Conservation (phyloP, 2,888 invertebrate species). For the Phalera bucephala region DNA sequence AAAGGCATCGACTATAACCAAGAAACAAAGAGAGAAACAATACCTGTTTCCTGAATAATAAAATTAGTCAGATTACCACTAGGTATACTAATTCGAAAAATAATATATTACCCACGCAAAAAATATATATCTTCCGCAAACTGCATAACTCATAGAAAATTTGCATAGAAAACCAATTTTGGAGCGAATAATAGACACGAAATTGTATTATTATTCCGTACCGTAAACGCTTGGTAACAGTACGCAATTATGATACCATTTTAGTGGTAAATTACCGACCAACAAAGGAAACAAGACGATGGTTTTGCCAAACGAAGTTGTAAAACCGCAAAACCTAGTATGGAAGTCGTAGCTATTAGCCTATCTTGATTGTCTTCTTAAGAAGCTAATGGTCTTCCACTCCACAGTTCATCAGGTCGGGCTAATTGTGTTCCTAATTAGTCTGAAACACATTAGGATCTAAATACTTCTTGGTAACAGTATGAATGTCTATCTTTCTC, state of each 20-base stretch:
- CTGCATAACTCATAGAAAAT: constrained; percentile 12
- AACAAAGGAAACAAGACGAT: constrained; percentile 60
- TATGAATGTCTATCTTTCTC: no score
- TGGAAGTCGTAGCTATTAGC: constrained; percentile 46
- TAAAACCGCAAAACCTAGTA: constrained; percentile 59
- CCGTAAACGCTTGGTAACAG: constrained; percentile 23
- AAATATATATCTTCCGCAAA: constrained; percentile 12
- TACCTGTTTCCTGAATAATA: no score
- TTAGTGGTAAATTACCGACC: constrained; percentile 46
- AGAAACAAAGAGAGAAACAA: no score
- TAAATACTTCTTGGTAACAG: no score
- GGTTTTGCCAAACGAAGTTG: constrained; percentile 27
- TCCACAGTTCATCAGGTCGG: neutral
- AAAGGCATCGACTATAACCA: no score
- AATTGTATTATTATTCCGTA: constrained; percentile 30
- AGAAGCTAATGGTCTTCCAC: constrained; percentile 7
- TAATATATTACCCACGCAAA: no score
- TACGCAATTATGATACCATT: constrained; percentile 40
- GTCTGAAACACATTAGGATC: no score
- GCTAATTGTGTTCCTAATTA: neutral
- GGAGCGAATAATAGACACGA: constrained; percentile 9
- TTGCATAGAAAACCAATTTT: constrained; percentile 16
- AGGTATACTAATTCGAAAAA: no score
- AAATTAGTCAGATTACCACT: no score
- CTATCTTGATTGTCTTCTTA: constrained; percentile 20